Base-by-base conservation (phyloP, 2,113 vertebrate genomes). In the Odocoileus virginianus region DNA sequence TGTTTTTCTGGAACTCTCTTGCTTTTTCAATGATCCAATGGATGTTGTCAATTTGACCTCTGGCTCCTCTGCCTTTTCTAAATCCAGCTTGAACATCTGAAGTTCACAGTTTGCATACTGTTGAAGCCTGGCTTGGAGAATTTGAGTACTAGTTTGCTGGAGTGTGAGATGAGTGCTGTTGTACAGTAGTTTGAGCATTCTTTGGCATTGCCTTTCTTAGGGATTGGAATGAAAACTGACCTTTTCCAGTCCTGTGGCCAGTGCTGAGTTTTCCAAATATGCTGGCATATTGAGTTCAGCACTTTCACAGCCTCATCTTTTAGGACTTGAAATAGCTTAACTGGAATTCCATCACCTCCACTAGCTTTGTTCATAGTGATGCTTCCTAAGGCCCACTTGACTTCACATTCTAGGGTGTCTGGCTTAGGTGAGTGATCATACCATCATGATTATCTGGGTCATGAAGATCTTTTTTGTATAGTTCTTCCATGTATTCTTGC, bases 361-460 rank as follows among this genome's bases (percentile, higher is more conserved):
- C n/a, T 36, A 0, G 9, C 64, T 71, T 71, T 71, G 17, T 71
- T 71, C 9, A 1, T 21, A 36, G 64, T 71, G 64, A 36, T 71
- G 64, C n/a, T 36, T 71, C 9, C 17, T 71, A 71, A 71, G 4
- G 64, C n/a, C 64, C 33, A 36, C n/a, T 71, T 71, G 64, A 71
- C 64, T 71, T 71, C 17, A 71, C n/a, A 71, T 71, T 36, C 64
- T 4, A 21, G n/a, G 17, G n/a, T 71, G n/a, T 71, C 64, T 71
- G n/a, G 17, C 64, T 36, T 71, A 71, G 64, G 64, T 36, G 64
- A 71, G n/a, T 71, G 64, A 21, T 36, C 17, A 71, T 6, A 71
- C 17, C 64, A 71, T 36, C 1, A 0, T 71, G n/a, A 36, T 36
- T 71, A 71, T 71, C n/a, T 36, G n/a, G n/a, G 17, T 21, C 9